phyloP scores from a whole-genome alignment of 92 coral and sea anemone species.

The Epizoanthus illoricatus region DNA sequence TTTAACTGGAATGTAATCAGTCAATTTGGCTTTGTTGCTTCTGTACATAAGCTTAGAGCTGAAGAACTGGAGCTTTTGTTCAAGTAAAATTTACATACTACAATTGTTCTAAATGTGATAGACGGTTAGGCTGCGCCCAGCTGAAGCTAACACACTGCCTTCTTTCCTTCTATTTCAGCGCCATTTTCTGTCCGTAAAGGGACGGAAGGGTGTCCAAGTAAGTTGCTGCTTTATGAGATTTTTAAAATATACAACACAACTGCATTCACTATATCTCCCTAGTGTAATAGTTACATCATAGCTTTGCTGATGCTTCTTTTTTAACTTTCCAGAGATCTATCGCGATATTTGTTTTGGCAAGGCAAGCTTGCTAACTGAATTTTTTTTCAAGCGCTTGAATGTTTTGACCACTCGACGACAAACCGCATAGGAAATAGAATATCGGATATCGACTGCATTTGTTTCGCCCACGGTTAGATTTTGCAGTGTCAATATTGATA shows the following conservation, averaged over 20 bases:
- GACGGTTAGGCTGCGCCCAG: background rate
- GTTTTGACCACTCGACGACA: too few species aligned
- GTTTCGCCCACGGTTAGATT: background rate
- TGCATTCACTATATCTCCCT: too few species aligned
- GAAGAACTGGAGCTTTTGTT: background rate
- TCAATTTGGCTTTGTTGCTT: background rate
- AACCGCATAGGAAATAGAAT: background rate
- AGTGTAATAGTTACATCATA: too few species aligned
- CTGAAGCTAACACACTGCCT: background rate
- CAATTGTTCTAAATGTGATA: constrained; percentile 19
- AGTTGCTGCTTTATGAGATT: background rate
- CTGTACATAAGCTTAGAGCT: background rate
- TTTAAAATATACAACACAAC: background rate
- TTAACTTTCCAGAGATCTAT: too few species aligned
- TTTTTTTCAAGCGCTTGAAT: too few species aligned
- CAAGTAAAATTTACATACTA: constrained; percentile 2
- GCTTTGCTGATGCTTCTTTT: too few species aligned
- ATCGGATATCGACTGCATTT: background rate
- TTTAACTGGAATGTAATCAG: constrained; percentile 9
- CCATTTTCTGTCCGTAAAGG: constrained; percentile 21
- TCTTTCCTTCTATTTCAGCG: constrained; percentile 1
- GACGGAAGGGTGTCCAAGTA: constrained; percentile 12
- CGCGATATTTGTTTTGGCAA: too few species aligned
- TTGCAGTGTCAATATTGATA: constrained; percentile 17
- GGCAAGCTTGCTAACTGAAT: too few species aligned